A percentile compares a stretch with the other conserved stretches of the same genome.
Evolutionary conservation across 2,888 invertebrate genomes (phyloP).

Genomic region (Itoplectis maculator): DNA sequence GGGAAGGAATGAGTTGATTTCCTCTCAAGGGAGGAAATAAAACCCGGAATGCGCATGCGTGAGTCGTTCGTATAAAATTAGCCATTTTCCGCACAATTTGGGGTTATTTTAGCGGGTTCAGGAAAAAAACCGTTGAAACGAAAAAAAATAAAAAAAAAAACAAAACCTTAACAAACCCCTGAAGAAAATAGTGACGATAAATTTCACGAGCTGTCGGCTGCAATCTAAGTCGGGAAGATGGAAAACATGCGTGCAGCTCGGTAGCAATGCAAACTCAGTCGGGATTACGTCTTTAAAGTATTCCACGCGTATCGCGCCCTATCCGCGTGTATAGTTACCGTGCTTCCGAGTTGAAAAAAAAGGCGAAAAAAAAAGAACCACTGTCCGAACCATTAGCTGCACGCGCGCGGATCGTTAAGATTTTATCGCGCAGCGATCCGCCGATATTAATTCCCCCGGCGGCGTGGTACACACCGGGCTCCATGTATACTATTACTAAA

Average conservation of each 20-base stretch:
- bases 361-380: constrained; percentile 21
- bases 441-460: constrained; percentile 49
- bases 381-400: constrained; percentile 52
- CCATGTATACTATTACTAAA: constrained; percentile 8
- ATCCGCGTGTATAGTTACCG: constrained; percentile 13
- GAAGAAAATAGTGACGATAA: too few relatives aligned
- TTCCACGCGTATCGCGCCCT: constrained; percentile 11
- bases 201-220: too few relatives aligned
- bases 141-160: too few relatives aligned
- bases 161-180: too few relatives aligned
- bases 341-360: constrained; percentile 15
- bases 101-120: too few relatives aligned
- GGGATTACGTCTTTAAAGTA: constrained; percentile 2
- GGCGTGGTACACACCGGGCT: neutral
- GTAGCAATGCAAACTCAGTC: neutral
- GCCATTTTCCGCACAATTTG: too few relatives aligned
- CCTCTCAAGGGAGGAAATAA: too few relatives aligned
- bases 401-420: constrained; percentile 59
- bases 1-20: too few relatives aligned
- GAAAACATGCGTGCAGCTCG: neutral
- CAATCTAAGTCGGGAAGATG: neutral
- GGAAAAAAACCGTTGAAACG: too few relatives aligned
- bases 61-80: too few relatives aligned
- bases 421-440: constrained; percentile 54
- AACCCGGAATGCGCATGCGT: too few relatives aligned